Base-by-base conservation (phyloP, 2,113 vertebrate genomes). In the Aramus guarauna region DNA sequence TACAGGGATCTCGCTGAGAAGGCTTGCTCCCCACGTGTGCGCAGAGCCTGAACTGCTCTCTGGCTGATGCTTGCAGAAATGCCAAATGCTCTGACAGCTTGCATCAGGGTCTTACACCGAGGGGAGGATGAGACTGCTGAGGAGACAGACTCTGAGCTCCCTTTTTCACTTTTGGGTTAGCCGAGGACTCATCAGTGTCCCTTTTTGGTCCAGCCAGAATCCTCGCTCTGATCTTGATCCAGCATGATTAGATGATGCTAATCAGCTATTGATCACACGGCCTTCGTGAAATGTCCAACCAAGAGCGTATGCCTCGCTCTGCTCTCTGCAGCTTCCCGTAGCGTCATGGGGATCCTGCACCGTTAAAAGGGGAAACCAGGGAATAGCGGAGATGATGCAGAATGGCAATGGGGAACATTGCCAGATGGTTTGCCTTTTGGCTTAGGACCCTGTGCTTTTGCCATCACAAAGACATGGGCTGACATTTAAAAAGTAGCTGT, bases 21-120 rank as follows among this genome's bases (percentile, higher is more conserved):
- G 16, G 13, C 20, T 47, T 39, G 30, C 36, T 88, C n/a, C 22
- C 45, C 45, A 53, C 0, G 0, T 26, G 26, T 39, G 20, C 0
- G 0, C 56, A 53, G 55, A 36, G 26, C 26, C 52, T 2, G 6
- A 91, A n/a, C 30, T 27, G 81, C 58, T 80, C 80, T 74, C 67
- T 53, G 36, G 47, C 37, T 85, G 66, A 74, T 5, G 39, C 75
- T 85, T 56, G 66, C 88, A 77, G 47, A 89, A 80, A 84, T 32
- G 52, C 84, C 77, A 94, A 80, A 59, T 19, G 64, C n/a, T 80
- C 69, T 71, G 62, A 92, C 80, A 94, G 71, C 69, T 89, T 63
- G 62, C 64, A 34, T 64, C 79, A 89, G 36, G n/a, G 20, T 69
- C 73, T 79, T 68, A 48, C 47, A 68, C 26, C 4, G 58, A 9